Conservation (phyloP, 2,113 vertebrate species). For the Ascaphus truei region DNA sequence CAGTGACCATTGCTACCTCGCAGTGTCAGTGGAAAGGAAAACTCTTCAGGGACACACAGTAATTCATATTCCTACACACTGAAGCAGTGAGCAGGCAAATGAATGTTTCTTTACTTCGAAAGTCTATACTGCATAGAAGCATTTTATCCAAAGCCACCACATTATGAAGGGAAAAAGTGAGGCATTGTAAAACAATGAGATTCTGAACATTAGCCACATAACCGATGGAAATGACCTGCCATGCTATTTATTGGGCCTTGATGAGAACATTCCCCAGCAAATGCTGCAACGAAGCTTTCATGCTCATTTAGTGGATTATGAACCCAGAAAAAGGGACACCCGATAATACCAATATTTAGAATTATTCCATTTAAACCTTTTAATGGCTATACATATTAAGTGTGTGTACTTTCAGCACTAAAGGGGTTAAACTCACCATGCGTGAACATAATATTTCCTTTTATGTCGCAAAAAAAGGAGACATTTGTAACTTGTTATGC, state of each 20-base stretch:
- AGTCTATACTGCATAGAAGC: conserved; percentile 16
- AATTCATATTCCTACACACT: conserved; percentile 27
- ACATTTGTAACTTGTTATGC: no score
- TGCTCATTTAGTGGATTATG: no score
- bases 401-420: no score
- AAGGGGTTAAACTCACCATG: no score
- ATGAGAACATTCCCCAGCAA: neutral
- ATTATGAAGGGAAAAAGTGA: conserved; percentile 5
- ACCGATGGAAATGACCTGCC: conserved; percentile 9
- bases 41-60: conserved; percentile 33
- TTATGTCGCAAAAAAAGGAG: no score
- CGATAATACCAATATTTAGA: no score
- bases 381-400: no score
- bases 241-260: conserved; percentile 11
- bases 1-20: conserved; percentile 22
- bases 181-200: conserved; percentile 21
- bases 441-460: no score
- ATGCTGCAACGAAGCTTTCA: no score
- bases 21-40: conserved; percentile 35
- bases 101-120: conserved; percentile 28
- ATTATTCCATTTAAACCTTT: no score
- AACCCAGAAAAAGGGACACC: no score
- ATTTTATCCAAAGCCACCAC: conserved; percentile 17
- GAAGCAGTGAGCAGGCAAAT: conserved; percentile 22
- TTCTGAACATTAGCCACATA: neutral